Base-by-base conservation (phyloP, 2,888 invertebrate genomes). In the Allygus modestus region DNA sequence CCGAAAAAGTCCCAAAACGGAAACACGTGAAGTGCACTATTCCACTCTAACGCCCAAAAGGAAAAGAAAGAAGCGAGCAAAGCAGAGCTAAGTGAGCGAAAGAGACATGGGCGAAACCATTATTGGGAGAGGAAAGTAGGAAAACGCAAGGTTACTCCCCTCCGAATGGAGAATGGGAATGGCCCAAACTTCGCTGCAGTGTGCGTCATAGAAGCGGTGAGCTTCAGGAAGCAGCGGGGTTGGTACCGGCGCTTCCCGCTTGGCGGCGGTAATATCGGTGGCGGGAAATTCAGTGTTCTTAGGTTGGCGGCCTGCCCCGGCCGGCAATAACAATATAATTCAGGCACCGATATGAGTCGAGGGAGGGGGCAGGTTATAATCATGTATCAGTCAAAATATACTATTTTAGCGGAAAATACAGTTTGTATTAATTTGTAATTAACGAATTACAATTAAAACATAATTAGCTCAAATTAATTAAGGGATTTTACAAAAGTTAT, bases 141-240 rank as follows among this genome's bases (percentile, higher is more conserved):
- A 84, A 81, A 84, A 20, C 31, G 43, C 71, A 51, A 81, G 65
- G 46, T 51, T 31, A 43, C 84, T 79, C 84, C 84, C 84, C 84
- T 84, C 51, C 37, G 61, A 9, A 31, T 9, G 23, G 61, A 69
- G 82, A 84, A 54, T 84, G 84, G 33, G 84, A 81, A 79, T 54
- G 84, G 81, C 65, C 84, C 81, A 51, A 84, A 84, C 79, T 84
- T 84, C 71, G 79, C 82, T 69, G 82, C 79, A 79, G 79, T 51
- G 26, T 79, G 79, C 79, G 79, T 79, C 79, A 79, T 79, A 58
- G 54, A 79, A 79, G 79, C 79, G 51, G 33, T 5, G 58, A 15
- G 54, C 58, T 58, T 31, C 58, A 33, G 37, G 58, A 58, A 54
- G 51, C 79, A 43, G 0, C 41, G 37, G 79, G 79, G 58, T 58